Conservation (phyloP, 2,113 vertebrate species). For the Typhlomys cinereus region DNA sequence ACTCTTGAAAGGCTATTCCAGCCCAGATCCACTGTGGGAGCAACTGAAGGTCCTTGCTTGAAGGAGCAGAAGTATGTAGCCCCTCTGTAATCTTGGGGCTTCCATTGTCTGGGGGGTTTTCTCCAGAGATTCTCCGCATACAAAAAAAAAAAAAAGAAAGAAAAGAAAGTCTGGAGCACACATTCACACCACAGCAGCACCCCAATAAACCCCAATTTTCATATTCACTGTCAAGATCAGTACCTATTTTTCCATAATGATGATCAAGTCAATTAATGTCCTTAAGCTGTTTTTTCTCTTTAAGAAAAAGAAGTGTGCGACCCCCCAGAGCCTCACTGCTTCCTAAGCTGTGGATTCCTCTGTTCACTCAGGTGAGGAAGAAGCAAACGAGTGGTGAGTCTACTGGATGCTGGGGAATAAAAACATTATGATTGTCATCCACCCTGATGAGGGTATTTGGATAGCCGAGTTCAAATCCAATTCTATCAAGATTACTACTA, state of each 20-base stretch:
- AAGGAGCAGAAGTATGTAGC: fast-evolving
- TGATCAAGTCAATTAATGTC: neutral
- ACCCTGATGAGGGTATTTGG: neutral
- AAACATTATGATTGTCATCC: neutral
- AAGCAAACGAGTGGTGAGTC: neutral
- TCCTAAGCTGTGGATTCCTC: neutral
- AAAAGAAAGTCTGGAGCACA: neutral
- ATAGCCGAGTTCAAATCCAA: neutral
- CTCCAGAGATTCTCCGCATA: neutral
- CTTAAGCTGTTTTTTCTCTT: neutral
- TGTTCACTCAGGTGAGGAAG: neutral
- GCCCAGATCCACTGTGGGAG: neutral
- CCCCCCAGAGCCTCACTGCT: neutral
- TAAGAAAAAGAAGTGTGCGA: neutral
- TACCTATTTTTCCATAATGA: neutral
- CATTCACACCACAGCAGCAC: neutral
- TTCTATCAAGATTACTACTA: slow-evolving; percentile 2
- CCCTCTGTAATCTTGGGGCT: neutral
- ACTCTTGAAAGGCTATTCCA: neutral
- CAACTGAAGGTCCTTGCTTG: neutral
- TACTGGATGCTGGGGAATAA: neutral
- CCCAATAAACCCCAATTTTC: neutral
- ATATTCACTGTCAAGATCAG: neutral
- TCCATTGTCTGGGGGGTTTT: neutral
- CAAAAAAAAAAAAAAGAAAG: too few species aligned